Percentiles rank a stretch among this genome's conserved stretches.
phyloP scores from a whole-genome alignment of 2,797 vertebrate genomes.

The Protosalanx chinensis region DNA sequence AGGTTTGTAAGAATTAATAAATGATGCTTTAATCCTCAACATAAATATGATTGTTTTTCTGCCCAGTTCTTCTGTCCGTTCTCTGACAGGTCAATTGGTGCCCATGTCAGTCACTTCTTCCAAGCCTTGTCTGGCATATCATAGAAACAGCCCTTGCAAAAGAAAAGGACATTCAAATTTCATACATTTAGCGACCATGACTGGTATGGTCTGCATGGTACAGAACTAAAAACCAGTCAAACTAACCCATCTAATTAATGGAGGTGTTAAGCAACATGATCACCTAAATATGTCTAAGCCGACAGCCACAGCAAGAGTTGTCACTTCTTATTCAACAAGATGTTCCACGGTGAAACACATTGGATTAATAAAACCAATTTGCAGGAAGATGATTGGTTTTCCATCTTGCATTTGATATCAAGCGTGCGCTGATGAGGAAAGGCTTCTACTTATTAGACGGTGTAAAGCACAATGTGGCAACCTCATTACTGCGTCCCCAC shows the following conservation, averaged over 20 bases:
- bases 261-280: neutral
- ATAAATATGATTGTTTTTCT: neutral
- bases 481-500: slow-evolving; percentile 2
- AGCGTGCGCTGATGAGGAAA: neutral
- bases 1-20: too few relatives aligned
- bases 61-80: neutral
- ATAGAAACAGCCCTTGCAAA: neutral
- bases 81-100: too few relatives aligned
- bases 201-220: too few relatives aligned
- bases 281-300: neutral
- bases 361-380: slow-evolving; percentile 10
- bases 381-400: slow-evolving; percentile 5
- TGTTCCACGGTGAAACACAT: neutral
- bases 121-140: neutral
- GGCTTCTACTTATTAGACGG: slow-evolving; percentile 4
- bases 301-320: neutral
- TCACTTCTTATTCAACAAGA: neutral
- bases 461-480: neutral
- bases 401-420: slow-evolving; percentile 17
- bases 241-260: slow-evolving; percentile 12
- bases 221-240: too few relatives aligned
- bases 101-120: neutral
- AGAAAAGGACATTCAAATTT: neutral
- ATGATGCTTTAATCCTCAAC: neutral
- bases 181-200: neutral